Evolutionary conservation across 2,113 vertebrate species (phyloP).

Genomic region (Rhegmatorhina hoffmannsi): DNA sequence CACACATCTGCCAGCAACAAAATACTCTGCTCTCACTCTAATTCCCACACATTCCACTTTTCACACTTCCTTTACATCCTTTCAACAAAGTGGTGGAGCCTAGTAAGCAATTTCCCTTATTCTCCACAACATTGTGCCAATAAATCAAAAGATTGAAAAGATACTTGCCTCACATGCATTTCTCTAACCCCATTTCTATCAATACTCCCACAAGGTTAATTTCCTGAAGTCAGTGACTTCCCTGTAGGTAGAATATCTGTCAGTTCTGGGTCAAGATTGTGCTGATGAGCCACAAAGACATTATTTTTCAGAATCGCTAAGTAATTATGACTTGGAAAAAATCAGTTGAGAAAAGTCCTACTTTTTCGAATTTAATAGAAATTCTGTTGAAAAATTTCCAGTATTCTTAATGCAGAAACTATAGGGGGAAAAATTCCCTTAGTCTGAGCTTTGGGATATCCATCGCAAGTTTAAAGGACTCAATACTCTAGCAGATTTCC

Average conservation of each 20-base stretch:
- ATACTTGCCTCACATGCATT: background rate
- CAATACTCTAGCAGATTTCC: background rate
- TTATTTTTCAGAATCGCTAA: background rate
- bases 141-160: background rate
- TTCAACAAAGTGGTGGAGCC: conserved; percentile 9
- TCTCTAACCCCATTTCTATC: background rate
- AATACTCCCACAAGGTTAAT: background rate
- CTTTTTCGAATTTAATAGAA: background rate
- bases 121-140: conserved; percentile 15
- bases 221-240: conserved; percentile 1
- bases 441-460: background rate
- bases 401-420: background rate
- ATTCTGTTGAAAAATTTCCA: background rate
- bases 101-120: conserved; percentile 52
- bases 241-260: background rate
- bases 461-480: background rate
- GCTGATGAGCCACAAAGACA: background rate
- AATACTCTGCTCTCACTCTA: conserved; percentile 38
- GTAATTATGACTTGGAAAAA: conserved; percentile 6
- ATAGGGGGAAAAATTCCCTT: background rate
- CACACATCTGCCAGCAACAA: conserved; percentile 56
- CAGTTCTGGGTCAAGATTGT: background rate
- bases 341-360: background rate
- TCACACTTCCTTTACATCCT: conserved; percentile 52
- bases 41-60: conserved; percentile 53